phyloP scores from a whole-genome alignment of 1,140 invertebrate species.

The Pseudachorutes palmiensis region DNA sequence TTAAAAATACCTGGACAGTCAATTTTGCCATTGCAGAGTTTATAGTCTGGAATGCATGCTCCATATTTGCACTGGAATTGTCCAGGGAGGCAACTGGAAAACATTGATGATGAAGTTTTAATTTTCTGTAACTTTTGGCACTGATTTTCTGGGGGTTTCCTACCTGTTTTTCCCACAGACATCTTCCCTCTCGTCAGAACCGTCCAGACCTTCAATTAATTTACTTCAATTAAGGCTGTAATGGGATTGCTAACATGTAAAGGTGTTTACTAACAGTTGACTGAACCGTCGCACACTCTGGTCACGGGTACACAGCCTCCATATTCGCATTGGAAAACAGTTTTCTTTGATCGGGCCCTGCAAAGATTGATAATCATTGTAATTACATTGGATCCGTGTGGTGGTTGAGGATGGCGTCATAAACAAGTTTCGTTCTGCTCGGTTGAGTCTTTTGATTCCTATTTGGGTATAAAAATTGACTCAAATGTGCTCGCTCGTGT shows the following conservation, averaged over 20 bases:
- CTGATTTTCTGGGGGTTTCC: background rate
- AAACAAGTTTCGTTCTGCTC: background rate
- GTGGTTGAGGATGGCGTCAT: background rate
- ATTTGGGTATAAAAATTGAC: background rate
- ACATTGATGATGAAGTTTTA: too few relatives aligned
- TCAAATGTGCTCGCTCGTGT: too few relatives aligned
- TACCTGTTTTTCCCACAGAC: conserved; percentile 31
- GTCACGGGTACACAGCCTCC: conserved; percentile 30
- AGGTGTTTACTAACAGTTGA: conserved; percentile 19
- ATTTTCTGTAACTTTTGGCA: too few relatives aligned
- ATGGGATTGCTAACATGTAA: too few relatives aligned
- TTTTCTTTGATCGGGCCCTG: conserved; percentile 22
- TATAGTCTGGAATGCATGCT: conserved; percentile 28
- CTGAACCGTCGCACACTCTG: conserved; percentile 31
- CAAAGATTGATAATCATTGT: conserved; percentile 1
- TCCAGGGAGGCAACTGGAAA: conserved; percentile 27
- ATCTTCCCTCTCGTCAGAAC: conserved; percentile 27
- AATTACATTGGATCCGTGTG: too few relatives aligned
- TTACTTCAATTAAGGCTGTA: too few relatives aligned
- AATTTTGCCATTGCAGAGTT: conserved; percentile 19
- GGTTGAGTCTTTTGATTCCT: background rate
- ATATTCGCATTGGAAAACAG: conserved; percentile 34
- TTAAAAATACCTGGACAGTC: conserved; percentile 13
- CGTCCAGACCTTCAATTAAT: conserved; percentile 15
- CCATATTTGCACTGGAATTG: conserved; percentile 33